Base-by-base conservation (phyloP, 35 echinoderm and acorn worm species). In the Lytechinus variegatus region DNA sequence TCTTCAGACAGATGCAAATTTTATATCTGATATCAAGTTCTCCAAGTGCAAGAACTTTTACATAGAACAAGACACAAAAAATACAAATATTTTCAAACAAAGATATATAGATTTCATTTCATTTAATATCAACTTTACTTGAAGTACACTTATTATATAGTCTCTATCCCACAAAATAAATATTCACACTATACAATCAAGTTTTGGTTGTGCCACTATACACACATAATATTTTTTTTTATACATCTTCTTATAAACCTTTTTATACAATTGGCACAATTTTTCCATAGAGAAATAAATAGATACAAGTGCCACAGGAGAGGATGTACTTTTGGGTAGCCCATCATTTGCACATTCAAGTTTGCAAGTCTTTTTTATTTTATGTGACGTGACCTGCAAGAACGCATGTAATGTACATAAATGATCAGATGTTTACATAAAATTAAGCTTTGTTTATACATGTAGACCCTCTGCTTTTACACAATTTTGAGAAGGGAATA, bases 161-260 rank as follows among this genome's bases (percentile, higher is more conserved):
- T 71, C 61, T 71, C 16, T 71, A 71, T 71, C 61, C 61, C 61
- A 71, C 61, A 71, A 71, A 71, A 71, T 71, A 71, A 71, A 71
- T 71, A 71, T 71, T 71, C 61, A 71, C 61, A 24, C 61, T 71
- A 71, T 71, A 71, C 61, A 71, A 71, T 58, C 61, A 71, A 71
- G 24, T 58, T 44, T 44, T 58, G 56, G 56, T 58, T 58, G 56
- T 24, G 61, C 61, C 61, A 71, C 5, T 21, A 71, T 13, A 71
- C 61, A 71, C 61, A 71, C 14, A 71, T 71, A 6, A 10, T 21
- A 21, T 71, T 71, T 44, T 44, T 44, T 44, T 44, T 44, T 44
- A 44, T 44, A 44, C 33, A 44, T 44, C 33, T 44, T 44, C 33
- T 44, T 44, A 44, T 2, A 44, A 44, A 44, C 33, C 33, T 44